Conservation (phyloP, 2,113 vertebrate genomes). For the Axis porcinus region DNA sequence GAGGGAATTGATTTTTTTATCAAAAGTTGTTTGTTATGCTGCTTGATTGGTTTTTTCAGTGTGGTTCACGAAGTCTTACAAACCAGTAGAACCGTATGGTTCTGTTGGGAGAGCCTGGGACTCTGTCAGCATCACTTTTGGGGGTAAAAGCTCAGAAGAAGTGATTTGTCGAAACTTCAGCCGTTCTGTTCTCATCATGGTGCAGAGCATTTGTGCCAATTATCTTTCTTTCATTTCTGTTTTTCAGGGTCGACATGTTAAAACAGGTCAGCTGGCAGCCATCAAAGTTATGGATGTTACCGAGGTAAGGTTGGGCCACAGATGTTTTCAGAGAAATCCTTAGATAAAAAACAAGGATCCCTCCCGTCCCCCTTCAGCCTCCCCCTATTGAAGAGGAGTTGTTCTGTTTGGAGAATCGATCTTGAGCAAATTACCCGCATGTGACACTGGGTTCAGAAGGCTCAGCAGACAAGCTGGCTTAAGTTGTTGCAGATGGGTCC, state of each 20-base stretch:
- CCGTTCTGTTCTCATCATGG: not conserved
- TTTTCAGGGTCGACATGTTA: slow-evolving; percentile 96
- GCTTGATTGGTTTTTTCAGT: slow-evolving; percentile 22
- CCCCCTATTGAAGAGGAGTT: not conserved
- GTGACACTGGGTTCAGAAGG: not conserved
- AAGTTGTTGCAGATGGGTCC: slow-evolving; percentile 15
- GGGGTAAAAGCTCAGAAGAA: not conserved
- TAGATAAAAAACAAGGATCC: not conserved
- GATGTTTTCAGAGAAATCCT: not conserved
- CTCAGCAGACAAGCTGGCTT: not conserved
- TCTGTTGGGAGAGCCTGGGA: not conserved
- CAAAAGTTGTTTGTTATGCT: not conserved
- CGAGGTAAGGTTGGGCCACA: slow-evolving; percentile 85
- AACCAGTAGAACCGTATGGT: not conserved
- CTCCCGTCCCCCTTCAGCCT: not conserved
- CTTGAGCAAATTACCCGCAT: not conserved
- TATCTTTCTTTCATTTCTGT: slow-evolving; percentile 52
- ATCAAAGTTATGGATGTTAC: slow-evolving; percentile 99
- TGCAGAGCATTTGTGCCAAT: not conserved
- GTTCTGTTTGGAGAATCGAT: slow-evolving; percentile 23
- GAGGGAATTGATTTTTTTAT: slow-evolving; percentile 9
- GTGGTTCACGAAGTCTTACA: not conserved
- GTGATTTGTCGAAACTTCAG: not conserved
- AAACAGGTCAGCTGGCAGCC: slow-evolving; percentile 97
- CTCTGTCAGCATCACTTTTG: not conserved